Base-by-base conservation (phyloP, 2,797 vertebrate species). In the Ficedula albicollis region DNA sequence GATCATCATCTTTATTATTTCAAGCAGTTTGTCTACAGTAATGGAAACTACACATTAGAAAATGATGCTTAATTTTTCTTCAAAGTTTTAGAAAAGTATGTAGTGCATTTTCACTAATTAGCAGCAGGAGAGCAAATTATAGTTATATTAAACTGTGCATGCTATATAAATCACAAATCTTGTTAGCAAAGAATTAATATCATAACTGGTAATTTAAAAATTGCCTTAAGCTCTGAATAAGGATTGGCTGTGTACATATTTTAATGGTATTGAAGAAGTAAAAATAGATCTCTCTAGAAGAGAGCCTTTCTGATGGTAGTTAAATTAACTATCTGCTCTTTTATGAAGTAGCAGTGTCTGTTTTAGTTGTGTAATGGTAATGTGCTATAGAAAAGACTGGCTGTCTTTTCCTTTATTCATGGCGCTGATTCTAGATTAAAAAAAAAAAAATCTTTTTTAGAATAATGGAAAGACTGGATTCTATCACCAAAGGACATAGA, bases 111-210 rank as follows among this genome's bases (percentile, higher is more conserved):
- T 96, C 95, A 95, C 97, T 95, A 97, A 49, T 96, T 97, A 97
- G 90, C 90, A 95, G 85, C 92, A 94, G 87, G 95, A 97, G 84
- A 93, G 90, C 67, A 95, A 97, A 97, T 95, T 89, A 81, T 51
- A n/a, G 64, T 86, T 94, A 86, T 68, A 91, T 96, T 92, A 96
- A 97, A 89, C 87, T 90, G 51, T 68, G 70, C 84, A 73, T 94
- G 95, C 88, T 95, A 75, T 90, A 94, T 97, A 97, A 97, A 97
- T 97, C 91, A 96, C 67, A 94, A 87, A 96, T 97, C 96, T 96
- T 97, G 88, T 97, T 98, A 97, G 93, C 52, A 85, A 96, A 91
- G 69, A 94, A 97, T 96, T 96, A 97, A 81, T 77, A 82, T 93
- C 69, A 83, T 95, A 96, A 81, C 92, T 85, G 79, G 92, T 96